phyloP scores from a whole-genome alignment of 2,113 vertebrate genomes.

The Forbesichthys agassizii region DNA sequence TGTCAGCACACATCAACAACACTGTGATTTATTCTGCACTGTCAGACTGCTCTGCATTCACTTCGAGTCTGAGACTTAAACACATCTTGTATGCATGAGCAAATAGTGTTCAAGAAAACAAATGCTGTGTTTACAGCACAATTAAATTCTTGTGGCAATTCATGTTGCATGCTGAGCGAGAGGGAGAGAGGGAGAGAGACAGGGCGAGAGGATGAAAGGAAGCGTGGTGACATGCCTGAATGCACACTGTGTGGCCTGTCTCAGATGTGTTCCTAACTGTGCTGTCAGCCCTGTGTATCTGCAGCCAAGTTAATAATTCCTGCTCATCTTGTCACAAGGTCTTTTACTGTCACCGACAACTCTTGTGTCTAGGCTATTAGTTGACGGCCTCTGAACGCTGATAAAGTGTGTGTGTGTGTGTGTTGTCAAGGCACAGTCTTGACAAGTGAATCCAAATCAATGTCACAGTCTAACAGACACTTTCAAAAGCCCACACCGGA shows the following conservation, averaged over 20 bases:
- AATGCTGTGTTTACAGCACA: slow-evolving; percentile 71
- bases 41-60: slow-evolving; percentile 39
- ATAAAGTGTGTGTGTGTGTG: too few species aligned
- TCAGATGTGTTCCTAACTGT: slow-evolving; percentile 26
- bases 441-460: too few species aligned
- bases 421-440: too few species aligned
- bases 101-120: slow-evolving; percentile 64
- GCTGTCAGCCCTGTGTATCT: slow-evolving; percentile 8
- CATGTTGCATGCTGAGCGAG: slow-evolving; percentile 69
- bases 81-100: slow-evolving; percentile 56
- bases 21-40: slow-evolving; percentile 39
- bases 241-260: slow-evolving; percentile 29
- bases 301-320: too few species aligned
- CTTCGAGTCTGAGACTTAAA: slow-evolving; percentile 51
- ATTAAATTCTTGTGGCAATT: slow-evolving; percentile 74
- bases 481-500: too few species aligned
- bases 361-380: too few species aligned
- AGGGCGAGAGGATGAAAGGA: slow-evolving; percentile 20
- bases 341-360: too few species aligned
- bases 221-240: slow-evolving; percentile 34
- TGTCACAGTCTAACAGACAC: too few species aligned
- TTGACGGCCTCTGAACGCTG: too few species aligned
- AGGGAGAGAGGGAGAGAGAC: slow-evolving; percentile 1
- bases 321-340: too few species aligned
- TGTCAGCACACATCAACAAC: slow-evolving; percentile 31